Percentiles rank a stretch among this genome's conserved stretches.
Conservation (phyloP, 2,113 vertebrate species). For the Illadopsis cleaveri region DNA sequence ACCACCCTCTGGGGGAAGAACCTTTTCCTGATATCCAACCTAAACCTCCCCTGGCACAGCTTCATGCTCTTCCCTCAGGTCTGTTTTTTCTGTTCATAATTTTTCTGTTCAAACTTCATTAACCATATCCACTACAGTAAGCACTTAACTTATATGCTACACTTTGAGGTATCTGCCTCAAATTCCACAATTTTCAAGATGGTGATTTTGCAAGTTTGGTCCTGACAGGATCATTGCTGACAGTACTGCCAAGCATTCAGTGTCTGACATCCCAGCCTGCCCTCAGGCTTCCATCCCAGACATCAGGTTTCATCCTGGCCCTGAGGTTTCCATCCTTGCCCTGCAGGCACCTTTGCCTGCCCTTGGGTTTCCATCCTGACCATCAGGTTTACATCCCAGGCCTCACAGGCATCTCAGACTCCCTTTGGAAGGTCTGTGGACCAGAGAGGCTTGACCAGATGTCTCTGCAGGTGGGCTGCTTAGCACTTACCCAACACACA, state of each 20-base stretch:
- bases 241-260: fast-evolving
- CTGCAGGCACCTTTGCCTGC: neutral
- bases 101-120: neutral
- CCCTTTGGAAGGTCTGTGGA: neutral
- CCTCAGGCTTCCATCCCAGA: neutral
- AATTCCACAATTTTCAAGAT: neutral
- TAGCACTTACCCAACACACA: fast-evolving
- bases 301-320: neutral
- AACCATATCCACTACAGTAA: neutral
- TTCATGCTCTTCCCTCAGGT: fast-evolving
- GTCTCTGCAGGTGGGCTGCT: neutral
- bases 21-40: neutral
- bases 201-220: neutral
- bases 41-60: neutral
- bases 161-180: neutral
- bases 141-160: fast-evolving
- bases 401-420: too few species aligned
- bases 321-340: neutral
- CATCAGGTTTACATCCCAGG: neutral
- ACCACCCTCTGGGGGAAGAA: neutral
- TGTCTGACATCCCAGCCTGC: neutral
- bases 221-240: neutral
- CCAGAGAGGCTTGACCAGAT: neutral
- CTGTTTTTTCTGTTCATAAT: neutral
- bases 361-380: neutral